Base-by-base conservation (phyloP, 2,888 invertebrate species). In the Drosophila helvetica region DNA sequence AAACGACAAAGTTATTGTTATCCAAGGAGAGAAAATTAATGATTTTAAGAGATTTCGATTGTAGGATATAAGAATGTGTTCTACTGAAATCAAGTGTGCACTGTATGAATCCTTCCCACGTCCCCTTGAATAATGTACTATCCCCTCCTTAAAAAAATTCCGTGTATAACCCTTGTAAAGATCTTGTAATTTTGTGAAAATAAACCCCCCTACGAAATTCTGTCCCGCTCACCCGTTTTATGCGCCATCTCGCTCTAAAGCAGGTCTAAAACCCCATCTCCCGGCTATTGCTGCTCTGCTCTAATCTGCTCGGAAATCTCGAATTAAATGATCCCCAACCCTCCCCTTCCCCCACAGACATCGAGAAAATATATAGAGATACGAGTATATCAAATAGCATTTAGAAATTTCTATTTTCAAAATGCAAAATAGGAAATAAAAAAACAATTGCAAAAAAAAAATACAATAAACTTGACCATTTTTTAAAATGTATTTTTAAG, bases 341-440 rank as follows among this genome's bases (percentile, higher is more conserved):
- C 15, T 5, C 5, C n/a, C 38, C n/a, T 38, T n/a, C 38, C 6
- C 12, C 38, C 38, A 42, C 53, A 30, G 47, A 50, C 65, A 66
- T 43, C 56, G 69, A 66, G 56, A 48, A 22, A 51, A 27, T 70
- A 55, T 25, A 47, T 66, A 69, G 56, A 42, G n/a, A 27, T 47
- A 62, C 48, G 52, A 46, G 60, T 60, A 59, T 45, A 69, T 66
- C 48, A 69, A 67, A 48, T 69, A 50, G 65, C 62, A 61, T 72
- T 70, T 70, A 72, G 25, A 54, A 55, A 61, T 42, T 51, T 71
- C 17, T 72, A 71, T 70, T 67, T 70, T 70, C 60, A 9, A 67
- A 67, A 66, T 68, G 65, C 65, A 33, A 48, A 65, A 30, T 12
- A 52, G 63, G 48, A 30, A 60, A 66, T 46, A 54, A 61, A n/a